phyloP scores from a whole-genome alignment of 2,113 vertebrate genomes.

The Misgurnus anguillicaudatus region DNA sequence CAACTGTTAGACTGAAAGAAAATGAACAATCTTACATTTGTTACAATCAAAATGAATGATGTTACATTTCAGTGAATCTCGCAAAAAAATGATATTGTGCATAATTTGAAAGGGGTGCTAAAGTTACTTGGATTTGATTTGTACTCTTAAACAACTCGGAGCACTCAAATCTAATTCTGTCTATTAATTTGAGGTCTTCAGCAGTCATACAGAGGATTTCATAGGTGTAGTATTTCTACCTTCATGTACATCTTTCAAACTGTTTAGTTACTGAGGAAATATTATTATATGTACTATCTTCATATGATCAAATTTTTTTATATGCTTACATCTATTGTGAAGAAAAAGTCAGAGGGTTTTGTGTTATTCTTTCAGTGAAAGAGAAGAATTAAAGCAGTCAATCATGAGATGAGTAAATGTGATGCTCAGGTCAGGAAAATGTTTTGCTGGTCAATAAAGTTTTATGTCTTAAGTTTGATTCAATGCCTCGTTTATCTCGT shows the following conservation, averaged over 20 bases:
- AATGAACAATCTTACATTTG: not conserved
- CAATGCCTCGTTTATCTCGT: not conserved
- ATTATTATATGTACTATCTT: not conserved
- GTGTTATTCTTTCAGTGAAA: conserved; percentile 77
- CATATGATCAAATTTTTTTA: too few relatives aligned
- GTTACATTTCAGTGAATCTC: not conserved
- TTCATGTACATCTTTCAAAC: not conserved
- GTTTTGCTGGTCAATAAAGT: conserved; percentile 15
- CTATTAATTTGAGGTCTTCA: not conserved
- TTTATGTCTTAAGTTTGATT: not conserved
- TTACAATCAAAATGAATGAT: not conserved
- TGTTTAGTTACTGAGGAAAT: not conserved
- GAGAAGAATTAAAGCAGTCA: conserved; percentile 42
- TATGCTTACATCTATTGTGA: too few relatives aligned
- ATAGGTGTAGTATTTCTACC: not conserved
- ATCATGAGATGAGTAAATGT: not conserved
- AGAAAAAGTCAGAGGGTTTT: not conserved
- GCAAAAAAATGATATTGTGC: not conserved
- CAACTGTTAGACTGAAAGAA: not conserved
- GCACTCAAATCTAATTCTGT: not conserved
- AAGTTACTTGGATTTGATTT: not conserved
- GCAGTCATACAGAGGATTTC: not conserved
- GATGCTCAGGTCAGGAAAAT: conserved; percentile 1
- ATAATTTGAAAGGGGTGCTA: not conserved
- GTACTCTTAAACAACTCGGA: too few relatives aligned